A percentile compares a stretch with the other conserved stretches of the same genome.
phyloP scores from a whole-genome alignment of 1,140 invertebrate species.

The Dendrolimus kikuchii region DNA sequence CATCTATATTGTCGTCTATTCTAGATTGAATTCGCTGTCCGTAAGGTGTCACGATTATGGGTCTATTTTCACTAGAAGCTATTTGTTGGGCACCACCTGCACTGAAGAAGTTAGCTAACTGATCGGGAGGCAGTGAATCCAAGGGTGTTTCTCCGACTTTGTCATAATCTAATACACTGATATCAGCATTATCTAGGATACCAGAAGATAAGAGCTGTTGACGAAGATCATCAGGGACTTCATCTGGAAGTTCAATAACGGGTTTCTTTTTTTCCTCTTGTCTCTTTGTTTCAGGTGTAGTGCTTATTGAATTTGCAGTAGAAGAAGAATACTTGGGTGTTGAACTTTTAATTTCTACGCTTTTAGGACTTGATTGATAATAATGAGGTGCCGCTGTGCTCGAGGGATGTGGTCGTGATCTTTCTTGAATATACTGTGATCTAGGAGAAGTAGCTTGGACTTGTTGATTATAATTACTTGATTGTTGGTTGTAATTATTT shows the following conservation, averaged over 20 bases:
- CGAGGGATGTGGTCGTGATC: conserved; percentile 39
- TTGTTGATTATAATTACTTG: conserved; percentile 41
- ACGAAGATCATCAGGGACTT: conserved; percentile 88
- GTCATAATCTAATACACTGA: conserved; percentile 88
- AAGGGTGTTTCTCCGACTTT: conserved; percentile 90
- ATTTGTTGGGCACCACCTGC: conserved; percentile 81
- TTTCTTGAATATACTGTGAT: conserved; percentile 51
- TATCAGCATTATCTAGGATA: conserved; percentile 88
- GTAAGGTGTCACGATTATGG: conserved; percentile 75
- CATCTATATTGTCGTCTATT: conserved; percentile 67
- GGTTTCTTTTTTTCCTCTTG: conserved; percentile 72
- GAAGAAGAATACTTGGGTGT: conserved; percentile 61
- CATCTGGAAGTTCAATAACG: conserved; percentile 82
- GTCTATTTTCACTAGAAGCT: conserved; percentile 78
- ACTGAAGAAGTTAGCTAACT: conserved; percentile 86
- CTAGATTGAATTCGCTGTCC: conserved; percentile 73
- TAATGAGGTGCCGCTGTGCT: conserved; percentile 47
- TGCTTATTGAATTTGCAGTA: conserved; percentile 48
- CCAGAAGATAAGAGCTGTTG: conserved; percentile 88
- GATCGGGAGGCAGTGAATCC: conserved; percentile 88
- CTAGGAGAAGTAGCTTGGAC: conserved; percentile 38
- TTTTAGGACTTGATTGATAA: conserved; percentile 53
- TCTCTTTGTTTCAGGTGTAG: conserved; percentile 60
- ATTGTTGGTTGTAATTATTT: conserved; percentile 17
- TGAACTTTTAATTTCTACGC: conserved; percentile 56